Evolutionary conservation across 2,113 vertebrate species (phyloP).

Genomic region (Mormyrus lacerda): DNA sequence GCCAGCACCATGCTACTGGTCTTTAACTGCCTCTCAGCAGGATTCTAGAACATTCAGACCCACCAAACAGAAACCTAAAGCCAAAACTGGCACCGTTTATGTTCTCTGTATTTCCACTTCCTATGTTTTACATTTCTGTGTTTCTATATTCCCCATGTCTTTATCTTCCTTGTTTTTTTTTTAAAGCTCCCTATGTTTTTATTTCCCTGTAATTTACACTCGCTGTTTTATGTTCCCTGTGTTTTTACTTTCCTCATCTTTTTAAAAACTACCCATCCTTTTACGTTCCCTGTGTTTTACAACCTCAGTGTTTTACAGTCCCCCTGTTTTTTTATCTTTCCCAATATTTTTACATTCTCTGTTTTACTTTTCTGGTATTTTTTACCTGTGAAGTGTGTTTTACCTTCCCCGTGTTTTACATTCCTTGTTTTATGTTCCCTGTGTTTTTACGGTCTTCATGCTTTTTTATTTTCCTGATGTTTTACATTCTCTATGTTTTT

Average conservation of each 20-base stretch:
- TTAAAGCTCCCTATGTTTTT: no score
- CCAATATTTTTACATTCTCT: neutral
- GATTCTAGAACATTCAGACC: neutral
- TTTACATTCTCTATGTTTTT: no score
- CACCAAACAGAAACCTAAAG: neutral
- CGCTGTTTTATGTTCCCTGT: no score
- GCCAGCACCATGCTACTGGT: conserved; percentile 29
- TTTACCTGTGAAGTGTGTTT: no score
- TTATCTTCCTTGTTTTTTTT: neutral
- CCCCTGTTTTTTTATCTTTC: neutral
- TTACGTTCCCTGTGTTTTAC: neutral
- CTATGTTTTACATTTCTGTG: neutral
- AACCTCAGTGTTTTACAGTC: neutral
- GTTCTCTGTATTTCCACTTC: neutral
- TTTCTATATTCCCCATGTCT: neutral
- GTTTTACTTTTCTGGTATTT: neutral
- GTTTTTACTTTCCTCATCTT: no score
- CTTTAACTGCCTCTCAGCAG: conserved; percentile 28
- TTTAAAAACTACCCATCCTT: no score
- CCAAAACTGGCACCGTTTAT: neutral
- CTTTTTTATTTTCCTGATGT: neutral
- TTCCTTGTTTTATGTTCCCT: neutral
- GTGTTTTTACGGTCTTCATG: neutral
- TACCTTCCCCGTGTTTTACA: neutral
- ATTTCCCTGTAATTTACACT: no score